A percentile compares a stretch with the other conserved stretches of the same genome.
Evolutionary conservation across 1,140 invertebrate genomes (phyloP).

Genomic region (Panagrolaimus sp.): DNA sequence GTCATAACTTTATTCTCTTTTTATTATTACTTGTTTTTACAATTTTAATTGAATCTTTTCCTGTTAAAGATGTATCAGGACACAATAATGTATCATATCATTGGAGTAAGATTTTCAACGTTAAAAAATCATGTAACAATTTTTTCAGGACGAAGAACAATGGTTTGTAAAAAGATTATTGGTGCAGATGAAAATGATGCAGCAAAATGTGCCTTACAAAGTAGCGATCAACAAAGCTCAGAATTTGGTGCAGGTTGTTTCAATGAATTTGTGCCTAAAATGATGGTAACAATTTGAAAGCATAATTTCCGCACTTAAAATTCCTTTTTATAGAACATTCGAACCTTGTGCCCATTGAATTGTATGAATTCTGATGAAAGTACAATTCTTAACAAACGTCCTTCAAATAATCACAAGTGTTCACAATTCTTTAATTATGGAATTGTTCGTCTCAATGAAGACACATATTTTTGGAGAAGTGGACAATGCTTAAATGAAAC

Average conservation of each 20-base stretch:
- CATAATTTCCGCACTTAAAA: background rate
- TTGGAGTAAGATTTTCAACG: background rate
- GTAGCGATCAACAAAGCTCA: background rate
- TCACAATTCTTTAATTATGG: slow-evolving; percentile 17
- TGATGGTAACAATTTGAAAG: background rate
- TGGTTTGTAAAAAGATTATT: slow-evolving; percentile 7
- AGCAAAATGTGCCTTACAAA: slow-evolving; percentile 4
- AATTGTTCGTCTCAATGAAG: background rate
- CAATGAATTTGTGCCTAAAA: background rate
- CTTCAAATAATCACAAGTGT: slow-evolving; percentile 20
- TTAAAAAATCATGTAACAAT: background rate
- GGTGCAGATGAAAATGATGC: background rate
- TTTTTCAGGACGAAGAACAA: slow-evolving; percentile 1
- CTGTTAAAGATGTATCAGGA: background rate
- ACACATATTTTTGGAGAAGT: slow-evolving; percentile 11
- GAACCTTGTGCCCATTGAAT: slow-evolving; percentile 14
- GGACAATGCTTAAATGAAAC: slow-evolving; percentile 3
- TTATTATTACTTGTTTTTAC: too few relatives aligned
- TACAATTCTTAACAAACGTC: slow-evolving; percentile 7
- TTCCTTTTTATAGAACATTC: background rate
- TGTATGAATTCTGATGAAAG: slow-evolving; percentile 11
- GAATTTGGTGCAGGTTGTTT: slow-evolving; percentile 6
- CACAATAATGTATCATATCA: background rate
- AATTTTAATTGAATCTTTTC: background rate
- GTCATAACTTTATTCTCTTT: too few relatives aligned